Percentiles rank a stretch among this genome's conserved stretches.
phyloP scores from a whole-genome alignment of 2,797 vertebrate genomes.

The Euphonia xanthogaster region DNA sequence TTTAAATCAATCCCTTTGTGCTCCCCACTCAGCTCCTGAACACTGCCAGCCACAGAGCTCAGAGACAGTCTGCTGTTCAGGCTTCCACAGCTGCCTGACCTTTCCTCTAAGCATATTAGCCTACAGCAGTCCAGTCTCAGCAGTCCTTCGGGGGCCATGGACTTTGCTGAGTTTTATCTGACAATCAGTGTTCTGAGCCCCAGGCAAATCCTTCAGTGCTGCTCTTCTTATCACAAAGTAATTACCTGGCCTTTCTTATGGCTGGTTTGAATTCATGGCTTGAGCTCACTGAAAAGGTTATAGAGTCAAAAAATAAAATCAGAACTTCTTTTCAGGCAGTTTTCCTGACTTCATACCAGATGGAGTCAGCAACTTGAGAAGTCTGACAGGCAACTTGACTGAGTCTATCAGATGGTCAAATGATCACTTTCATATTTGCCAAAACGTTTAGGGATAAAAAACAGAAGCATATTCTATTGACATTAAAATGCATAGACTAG shows the following conservation, averaged over 20 bases:
- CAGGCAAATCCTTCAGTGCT: slow-evolving; percentile 43
- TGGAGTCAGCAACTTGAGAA: not conserved
- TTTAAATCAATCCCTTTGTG: not conserved
- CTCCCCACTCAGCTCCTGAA: not conserved
- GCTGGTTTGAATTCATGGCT: not conserved
- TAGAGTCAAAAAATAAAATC: slow-evolving; percentile 8
- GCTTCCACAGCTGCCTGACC: slow-evolving; percentile 32
- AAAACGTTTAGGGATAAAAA: not conserved
- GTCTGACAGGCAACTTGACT: not conserved
- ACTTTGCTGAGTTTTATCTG: not conserved
- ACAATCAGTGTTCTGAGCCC: slow-evolving; percentile 12
- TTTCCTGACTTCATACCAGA: not conserved
- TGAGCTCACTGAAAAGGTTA: slow-evolving; percentile 44
- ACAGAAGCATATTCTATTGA: not conserved
- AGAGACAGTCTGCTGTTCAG: not conserved
- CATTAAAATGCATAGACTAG: slow-evolving; percentile 5
- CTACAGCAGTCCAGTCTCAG: not conserved
- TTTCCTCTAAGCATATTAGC: slow-evolving; percentile 35
- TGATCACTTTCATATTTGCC: not conserved
- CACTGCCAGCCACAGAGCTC: not conserved
- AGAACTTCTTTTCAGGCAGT: slow-evolving; percentile 4
- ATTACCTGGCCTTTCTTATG: slow-evolving; percentile 43
- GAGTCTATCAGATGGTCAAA: slow-evolving; percentile 19
- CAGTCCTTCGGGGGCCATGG: not conserved
- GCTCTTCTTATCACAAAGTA: slow-evolving; percentile 19